Evolutionary conservation across 2,113 vertebrate genomes (phyloP).

Genomic region (Hirundichthys speculiger): DNA sequence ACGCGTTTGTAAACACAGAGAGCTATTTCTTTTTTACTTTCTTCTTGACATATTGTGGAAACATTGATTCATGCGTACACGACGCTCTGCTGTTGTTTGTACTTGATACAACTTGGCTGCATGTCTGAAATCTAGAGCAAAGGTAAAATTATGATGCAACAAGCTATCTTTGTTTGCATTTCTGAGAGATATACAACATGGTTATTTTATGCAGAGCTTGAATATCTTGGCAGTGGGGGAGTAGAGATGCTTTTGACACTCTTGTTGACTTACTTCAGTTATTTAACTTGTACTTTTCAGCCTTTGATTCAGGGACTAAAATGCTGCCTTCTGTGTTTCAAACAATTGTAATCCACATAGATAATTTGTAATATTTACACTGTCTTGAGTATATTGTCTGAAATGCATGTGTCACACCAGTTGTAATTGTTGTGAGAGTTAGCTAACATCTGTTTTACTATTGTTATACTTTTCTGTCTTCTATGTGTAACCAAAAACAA

Average conservation of each 20-base stretch:
- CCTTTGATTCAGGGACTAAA: not conserved
- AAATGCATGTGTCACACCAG: no score
- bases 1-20: no score
- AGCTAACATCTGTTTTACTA: not conserved
- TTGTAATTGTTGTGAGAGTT: no score
- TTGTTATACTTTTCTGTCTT: constrained; percentile 36
- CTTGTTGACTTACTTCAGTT: not conserved
- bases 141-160: constrained; percentile 22
- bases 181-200: not conserved
- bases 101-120: not conserved
- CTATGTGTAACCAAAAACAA: constrained; percentile 28
- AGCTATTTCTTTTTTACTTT: no score
- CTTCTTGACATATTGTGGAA: not conserved
- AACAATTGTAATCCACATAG: no score
- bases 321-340: not conserved
- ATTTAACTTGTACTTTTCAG: not conserved
- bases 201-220: no score
- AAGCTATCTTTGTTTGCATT: constrained; percentile 28
- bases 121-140: constrained; percentile 7
- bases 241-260: no score
- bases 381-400: no score
- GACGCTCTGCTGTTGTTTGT: not conserved
- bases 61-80: not conserved
- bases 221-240: no score
- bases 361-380: no score